Evolutionary conservation across 1,140 invertebrate genomes (phyloP).

Genomic region (Drosophila pallidifrons): DNA sequence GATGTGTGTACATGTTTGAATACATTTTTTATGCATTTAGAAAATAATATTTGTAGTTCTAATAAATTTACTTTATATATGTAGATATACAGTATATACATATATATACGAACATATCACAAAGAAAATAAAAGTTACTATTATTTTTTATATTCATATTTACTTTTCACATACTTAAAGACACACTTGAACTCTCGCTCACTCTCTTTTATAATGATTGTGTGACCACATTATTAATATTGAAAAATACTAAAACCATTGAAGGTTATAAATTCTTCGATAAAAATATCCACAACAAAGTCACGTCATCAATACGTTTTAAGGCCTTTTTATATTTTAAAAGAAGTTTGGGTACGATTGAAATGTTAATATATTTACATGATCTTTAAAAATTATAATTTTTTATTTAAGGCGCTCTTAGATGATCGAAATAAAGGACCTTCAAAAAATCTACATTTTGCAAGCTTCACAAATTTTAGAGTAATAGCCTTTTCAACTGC

Average conservation of each 20-base stretch:
- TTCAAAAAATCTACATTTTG: no score
- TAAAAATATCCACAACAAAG: neutral
- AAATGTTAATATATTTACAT: no score
- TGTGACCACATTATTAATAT: neutral
- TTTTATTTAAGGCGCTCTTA: no score
- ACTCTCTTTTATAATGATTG: neutral
- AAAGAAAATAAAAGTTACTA: neutral
- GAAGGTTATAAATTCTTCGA: neutral
- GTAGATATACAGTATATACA: neutral
- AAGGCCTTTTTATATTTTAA: no score
- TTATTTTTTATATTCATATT: neutral
- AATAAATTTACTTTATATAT: neutral
- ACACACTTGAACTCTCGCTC: neutral
- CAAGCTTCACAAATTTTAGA: no score
- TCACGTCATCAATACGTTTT: no score
- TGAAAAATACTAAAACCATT: neutral
- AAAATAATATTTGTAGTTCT: neutral
- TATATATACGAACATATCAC: constrained; percentile 1
- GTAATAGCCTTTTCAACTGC: no score
- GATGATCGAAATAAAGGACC: no score
- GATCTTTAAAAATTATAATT: no score
- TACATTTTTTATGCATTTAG: constrained; percentile 4
- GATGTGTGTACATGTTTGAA: constrained; percentile 41
- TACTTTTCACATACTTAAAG: neutral
- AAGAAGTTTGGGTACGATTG: no score